phyloP scores from a whole-genome alignment of 2,113 vertebrate genomes.

The Corvus hawaiiensis region DNA sequence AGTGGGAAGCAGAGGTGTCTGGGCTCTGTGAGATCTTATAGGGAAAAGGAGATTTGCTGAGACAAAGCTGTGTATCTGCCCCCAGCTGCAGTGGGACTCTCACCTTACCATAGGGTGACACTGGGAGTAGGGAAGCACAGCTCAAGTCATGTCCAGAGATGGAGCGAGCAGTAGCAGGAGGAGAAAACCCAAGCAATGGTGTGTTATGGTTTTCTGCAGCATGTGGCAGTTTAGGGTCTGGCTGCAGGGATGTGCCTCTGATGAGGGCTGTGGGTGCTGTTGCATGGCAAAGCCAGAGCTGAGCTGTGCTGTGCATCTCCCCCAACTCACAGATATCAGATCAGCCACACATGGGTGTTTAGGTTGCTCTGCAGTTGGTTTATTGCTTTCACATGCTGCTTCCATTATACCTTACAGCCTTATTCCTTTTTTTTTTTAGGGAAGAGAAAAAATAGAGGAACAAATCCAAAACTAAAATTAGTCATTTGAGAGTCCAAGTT shows the following conservation, averaged over 20 bases:
- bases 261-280: not conserved
- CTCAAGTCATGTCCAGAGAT: not conserved
- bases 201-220: not conserved
- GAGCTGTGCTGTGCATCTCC: not conserved
- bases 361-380: slow-evolving; percentile 18
- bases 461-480: slow-evolving; percentile 36
- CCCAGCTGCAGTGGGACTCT: not conserved
- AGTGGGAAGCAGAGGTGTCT: not conserved
- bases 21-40: not conserved
- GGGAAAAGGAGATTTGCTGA: not conserved
- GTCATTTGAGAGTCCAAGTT: not conserved
- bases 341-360: not conserved
- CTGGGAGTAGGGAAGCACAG: not conserved
- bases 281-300: not conserved
- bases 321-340: not conserved
- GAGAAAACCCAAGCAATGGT: too few relatives aligned
- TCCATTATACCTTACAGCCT: slow-evolving; percentile 49
- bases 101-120: not conserved
- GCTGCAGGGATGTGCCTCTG: not conserved
- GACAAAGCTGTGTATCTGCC: not conserved
- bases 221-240: not conserved
- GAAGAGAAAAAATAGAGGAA: not conserved
- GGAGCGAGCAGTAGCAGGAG: accelerated
- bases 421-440: not conserved
- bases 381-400: slow-evolving; percentile 40